Percentiles rank a stretch among this genome's conserved stretches.
phyloP scores from a whole-genome alignment of 2,113 vertebrate genomes.

The Cercocebus atys region DNA sequence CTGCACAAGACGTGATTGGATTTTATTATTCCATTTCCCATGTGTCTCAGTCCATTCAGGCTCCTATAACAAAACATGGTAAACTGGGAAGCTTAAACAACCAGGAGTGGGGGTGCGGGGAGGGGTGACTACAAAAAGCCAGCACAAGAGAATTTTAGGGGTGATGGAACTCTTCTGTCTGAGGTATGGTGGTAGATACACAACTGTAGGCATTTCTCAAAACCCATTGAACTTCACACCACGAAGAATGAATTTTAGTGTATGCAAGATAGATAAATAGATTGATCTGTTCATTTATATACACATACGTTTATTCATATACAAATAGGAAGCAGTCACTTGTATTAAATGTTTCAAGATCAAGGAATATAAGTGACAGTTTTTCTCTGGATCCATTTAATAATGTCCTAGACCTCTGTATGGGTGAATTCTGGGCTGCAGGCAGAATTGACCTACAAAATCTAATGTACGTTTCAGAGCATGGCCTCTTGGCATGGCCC shows the following conservation, averaged over 20 bases:
- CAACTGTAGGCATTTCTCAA: background rate
- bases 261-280: background rate
- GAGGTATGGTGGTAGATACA: background rate
- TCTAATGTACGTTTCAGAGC: background rate
- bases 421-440: background rate
- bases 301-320: background rate
- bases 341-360: background rate
- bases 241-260: background rate
- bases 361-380: background rate
- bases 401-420: background rate
- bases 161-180: background rate
- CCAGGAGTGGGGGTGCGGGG: background rate
- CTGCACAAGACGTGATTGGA: background rate
- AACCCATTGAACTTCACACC: background rate
- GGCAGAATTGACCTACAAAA: background rate
- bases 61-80: background rate
- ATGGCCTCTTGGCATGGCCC: accelerated
- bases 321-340: background rate
- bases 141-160: background rate
- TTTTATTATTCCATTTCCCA: background rate
- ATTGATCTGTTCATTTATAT: background rate
- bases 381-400: background rate
- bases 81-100: background rate
- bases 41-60: background rate
- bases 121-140: background rate